Evolutionary conservation across 1,140 invertebrate species (phyloP).

Genomic region (Hydropsyche tenuis): DNA sequence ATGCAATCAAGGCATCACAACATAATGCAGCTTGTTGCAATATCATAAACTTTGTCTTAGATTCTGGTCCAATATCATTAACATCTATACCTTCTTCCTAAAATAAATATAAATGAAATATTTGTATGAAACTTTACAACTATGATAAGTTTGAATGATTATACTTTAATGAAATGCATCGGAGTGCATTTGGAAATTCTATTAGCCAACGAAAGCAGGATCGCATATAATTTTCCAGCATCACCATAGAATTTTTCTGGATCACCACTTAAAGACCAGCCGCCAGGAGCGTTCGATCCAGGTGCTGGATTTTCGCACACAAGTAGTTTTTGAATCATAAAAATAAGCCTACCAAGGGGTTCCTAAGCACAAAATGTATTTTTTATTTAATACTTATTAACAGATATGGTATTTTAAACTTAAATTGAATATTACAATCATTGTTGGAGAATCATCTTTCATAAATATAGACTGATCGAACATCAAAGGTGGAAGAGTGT

Average conservation of each 20-base stretch:
- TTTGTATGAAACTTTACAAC: not conserved
- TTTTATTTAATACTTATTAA: not conserved
- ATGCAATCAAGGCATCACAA: conserved; percentile 64
- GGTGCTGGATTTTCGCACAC: conserved; percentile 13
- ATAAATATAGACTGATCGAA: conserved; percentile 58
- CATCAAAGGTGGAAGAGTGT: conserved; percentile 56
- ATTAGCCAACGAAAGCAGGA: conserved; percentile 33
- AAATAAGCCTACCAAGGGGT: conserved; percentile 54
- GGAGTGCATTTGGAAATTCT: conserved; percentile 54
- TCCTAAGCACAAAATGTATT: conserved; percentile 50
- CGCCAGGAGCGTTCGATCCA: conserved; percentile 12
- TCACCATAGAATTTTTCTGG: conserved; percentile 31
- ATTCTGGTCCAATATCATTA: conserved; percentile 57
- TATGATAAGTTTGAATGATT: not conserved
- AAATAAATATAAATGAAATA: conserved; percentile 36
- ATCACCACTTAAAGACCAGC: conserved; percentile 25
- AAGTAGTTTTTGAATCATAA: conserved; percentile 46
- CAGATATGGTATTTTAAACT: conserved; percentile 6
- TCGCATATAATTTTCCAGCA: conserved; percentile 30
- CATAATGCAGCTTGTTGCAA: conserved; percentile 58
- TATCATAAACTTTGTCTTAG: conserved; percentile 57
- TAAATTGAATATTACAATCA: conserved; percentile 50
- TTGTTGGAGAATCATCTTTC: conserved; percentile 56
- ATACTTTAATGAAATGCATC: conserved; percentile 59
- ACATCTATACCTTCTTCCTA: conserved; percentile 61